Conservation (phyloP, 1,140 invertebrate species). For the Coelopa frigida region DNA sequence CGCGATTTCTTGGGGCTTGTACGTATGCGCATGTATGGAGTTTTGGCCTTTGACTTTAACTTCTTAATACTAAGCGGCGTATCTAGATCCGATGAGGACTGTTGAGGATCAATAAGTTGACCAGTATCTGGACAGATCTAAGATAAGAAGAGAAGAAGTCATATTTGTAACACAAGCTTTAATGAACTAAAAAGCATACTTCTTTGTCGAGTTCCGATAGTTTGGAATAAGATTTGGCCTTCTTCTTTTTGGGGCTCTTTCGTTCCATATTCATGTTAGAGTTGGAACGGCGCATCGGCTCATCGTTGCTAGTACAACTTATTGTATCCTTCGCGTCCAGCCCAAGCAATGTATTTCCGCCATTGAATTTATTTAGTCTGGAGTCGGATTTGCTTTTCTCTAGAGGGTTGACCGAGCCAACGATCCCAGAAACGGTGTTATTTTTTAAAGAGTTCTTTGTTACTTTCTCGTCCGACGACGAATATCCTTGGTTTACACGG, state of each 20-base stretch:
- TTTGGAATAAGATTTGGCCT: slow-evolving; percentile 50
- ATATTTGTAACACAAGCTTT: not conserved
- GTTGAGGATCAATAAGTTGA: slow-evolving; percentile 18
- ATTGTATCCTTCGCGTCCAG: no score
- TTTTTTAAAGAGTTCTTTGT: no score
- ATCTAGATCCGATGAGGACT: slow-evolving; percentile 39
- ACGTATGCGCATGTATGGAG: slow-evolving; percentile 24
- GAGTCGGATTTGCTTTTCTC: slow-evolving; percentile 62
- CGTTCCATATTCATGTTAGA: slow-evolving; percentile 49
- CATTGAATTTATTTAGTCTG: slow-evolving; percentile 50
- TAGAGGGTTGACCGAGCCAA: slow-evolving; percentile 32
- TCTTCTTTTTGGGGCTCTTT: slow-evolving; percentile 47
- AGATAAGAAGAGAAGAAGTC: not conserved
- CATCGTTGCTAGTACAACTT: slow-evolving; percentile 39
- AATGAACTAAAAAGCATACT: slow-evolving; percentile 17
- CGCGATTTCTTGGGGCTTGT: slow-evolving; percentile 33
- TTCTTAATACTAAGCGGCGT: slow-evolving; percentile 41
- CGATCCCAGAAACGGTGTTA: slow-evolving; percentile 1
- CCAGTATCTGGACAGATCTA: slow-evolving; percentile 39
- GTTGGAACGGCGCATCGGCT: slow-evolving; percentile 44
- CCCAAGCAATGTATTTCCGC: slow-evolving; percentile 17
- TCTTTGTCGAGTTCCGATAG: slow-evolving; percentile 49
- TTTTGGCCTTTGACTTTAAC: slow-evolving; percentile 34
- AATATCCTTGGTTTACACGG: slow-evolving; percentile 9
- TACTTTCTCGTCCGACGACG: slow-evolving; percentile 14